Conservation (phyloP, 2,797 vertebrate genomes). For the Urocyon cinereoargenteus region DNA sequence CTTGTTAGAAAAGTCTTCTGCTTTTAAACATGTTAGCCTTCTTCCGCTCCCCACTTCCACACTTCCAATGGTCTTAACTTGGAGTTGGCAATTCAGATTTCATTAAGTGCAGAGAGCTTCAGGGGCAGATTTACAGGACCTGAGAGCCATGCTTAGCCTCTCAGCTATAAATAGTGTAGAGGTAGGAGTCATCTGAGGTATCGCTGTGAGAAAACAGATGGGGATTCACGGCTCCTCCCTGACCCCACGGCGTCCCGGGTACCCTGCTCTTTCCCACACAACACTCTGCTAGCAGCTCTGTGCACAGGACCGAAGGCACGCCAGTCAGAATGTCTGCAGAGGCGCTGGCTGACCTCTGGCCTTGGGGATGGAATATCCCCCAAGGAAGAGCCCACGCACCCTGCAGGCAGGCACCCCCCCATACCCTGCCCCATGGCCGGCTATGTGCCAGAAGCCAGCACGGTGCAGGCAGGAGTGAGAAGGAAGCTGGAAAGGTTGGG, state of each 20-base stretch:
- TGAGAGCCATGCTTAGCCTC: neutral
- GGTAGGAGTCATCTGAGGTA: conserved; percentile 14
- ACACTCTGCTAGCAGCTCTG: neutral
- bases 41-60: neutral
- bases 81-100: conserved; percentile 1
- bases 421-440: neutral
- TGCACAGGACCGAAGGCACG: neutral
- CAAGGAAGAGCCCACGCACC: neutral
- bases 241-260: too few relatives aligned
- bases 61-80: neutral
- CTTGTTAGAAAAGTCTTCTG: neutral
- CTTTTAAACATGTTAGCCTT: neutral
- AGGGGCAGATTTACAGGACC: conserved; percentile 6
- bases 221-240: neutral
- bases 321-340: conserved; percentile 10
- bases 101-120: neutral
- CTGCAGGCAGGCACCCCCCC: neutral
- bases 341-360: neutral
- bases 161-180: conserved; percentile 53
- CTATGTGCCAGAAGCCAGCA: neutral
- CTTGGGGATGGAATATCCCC: neutral
- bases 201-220: neutral
- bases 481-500: rapidly evolving
- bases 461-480: neutral
- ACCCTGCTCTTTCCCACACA: neutral